Evolutionary conservation across 2,888 invertebrate species (phyloP).

Genomic region (Chymomyza amoena): DNA sequence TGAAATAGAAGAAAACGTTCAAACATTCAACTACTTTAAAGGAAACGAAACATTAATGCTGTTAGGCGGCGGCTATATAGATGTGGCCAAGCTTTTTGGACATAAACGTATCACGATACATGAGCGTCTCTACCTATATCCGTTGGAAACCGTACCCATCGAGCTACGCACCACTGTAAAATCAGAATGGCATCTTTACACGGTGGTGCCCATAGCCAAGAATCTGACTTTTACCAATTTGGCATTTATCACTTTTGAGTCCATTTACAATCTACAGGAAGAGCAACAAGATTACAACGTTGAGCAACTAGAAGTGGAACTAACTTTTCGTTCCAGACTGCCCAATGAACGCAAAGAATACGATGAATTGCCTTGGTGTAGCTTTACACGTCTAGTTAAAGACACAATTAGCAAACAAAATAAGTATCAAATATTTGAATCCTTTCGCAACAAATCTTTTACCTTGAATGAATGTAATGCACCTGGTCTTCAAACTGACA

Average conservation of each 20-base stretch:
- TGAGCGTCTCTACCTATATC: conserved; percentile 44
- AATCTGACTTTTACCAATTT: conserved; percentile 54
- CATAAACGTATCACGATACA: conserved; percentile 42
- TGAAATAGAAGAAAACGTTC: background rate
- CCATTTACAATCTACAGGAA: conserved; percentile 57
- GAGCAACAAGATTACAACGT: conserved; percentile 32
- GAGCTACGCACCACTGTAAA: conserved; percentile 35
- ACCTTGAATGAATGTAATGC: background rate
- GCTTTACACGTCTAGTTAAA: conserved; percentile 31
- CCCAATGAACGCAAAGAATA: conserved; percentile 35
- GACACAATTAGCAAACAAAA: conserved; percentile 49
- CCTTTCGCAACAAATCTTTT: conserved; percentile 22
- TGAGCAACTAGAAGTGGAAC: conserved; percentile 16
- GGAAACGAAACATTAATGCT: conserved; percentile 20
- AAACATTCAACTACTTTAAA: background rate
- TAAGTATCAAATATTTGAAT: conserved; percentile 47
- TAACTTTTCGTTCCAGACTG: conserved; percentile 46
- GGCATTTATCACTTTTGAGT: conserved; percentile 61
- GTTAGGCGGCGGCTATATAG: conserved; percentile 47
- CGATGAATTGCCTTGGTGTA: conserved; percentile 44
- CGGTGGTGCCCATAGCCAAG: conserved; percentile 63
- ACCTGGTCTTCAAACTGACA: conserved; percentile 43
- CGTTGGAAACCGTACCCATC: conserved; percentile 42
- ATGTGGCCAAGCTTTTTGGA: conserved; percentile 51
- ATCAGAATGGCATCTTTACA: conserved; percentile 69